Evolutionary conservation across 2,797 vertebrate species (phyloP).

Genomic region (Labroides dimidiatus): DNA sequence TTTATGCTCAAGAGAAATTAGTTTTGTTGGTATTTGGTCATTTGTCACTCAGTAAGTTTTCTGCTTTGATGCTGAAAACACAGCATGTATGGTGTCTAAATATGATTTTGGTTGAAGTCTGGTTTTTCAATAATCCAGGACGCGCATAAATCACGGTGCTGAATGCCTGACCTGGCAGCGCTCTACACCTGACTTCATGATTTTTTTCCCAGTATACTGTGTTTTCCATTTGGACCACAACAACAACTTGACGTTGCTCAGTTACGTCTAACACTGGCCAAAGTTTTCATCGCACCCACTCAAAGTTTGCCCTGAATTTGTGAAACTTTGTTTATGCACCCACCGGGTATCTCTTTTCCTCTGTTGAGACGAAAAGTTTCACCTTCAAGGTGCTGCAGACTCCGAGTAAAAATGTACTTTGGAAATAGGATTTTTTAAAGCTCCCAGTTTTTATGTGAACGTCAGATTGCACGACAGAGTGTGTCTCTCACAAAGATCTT

Average conservation of each 20-base stretch:
- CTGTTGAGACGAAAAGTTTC: constrained; percentile 11
- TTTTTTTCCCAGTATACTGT: constrained; percentile 56
- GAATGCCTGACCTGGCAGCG: constrained; percentile 52
- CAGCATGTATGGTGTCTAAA: constrained; percentile 16
- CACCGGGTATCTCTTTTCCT: constrained; percentile 9
- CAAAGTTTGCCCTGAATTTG: constrained; percentile 32
- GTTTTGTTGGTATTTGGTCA: constrained; percentile 8
- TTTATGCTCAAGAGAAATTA: not conserved
- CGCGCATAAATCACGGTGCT: constrained; percentile 51
- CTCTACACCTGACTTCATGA: constrained; percentile 64
- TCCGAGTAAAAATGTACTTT: not conserved
- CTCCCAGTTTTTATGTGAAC: too few relatives aligned
- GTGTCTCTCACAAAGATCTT: too few relatives aligned
- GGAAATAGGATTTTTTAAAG: too few relatives aligned
- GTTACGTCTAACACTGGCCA: constrained; percentile 49
- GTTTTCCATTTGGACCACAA: constrained; percentile 56
- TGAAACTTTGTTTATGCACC: constrained; percentile 11
- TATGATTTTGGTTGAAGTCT: constrained; percentile 29
- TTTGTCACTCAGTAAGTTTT: not conserved
- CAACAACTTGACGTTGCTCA: constrained; percentile 65
- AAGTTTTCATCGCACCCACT: constrained; percentile 31
- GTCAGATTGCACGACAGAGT: too few relatives aligned
- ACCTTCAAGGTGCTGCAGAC: constrained; percentile 3
- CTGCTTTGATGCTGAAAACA: not conserved
- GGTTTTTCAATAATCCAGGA: constrained; percentile 45